Percentiles rank a stretch among this genome's conserved stretches.
phyloP scores from a whole-genome alignment of 1,140 invertebrate species.

The Papilio helenus region DNA sequence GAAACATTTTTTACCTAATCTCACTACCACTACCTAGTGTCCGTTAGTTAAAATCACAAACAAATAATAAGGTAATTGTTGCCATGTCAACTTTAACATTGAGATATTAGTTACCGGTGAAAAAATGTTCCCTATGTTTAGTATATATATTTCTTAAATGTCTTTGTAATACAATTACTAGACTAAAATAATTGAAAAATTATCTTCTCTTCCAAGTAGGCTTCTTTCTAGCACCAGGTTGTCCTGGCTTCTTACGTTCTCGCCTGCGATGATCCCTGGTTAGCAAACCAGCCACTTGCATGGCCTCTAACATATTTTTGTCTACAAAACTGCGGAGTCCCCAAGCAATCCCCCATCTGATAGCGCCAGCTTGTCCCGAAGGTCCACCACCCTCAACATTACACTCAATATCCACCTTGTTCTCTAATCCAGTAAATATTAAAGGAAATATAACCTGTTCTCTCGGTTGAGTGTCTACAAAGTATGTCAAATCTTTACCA shows the following conservation, averaged over 20 bases:
- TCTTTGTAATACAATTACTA: too few relatives aligned
- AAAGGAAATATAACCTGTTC: constrained; percentile 95
- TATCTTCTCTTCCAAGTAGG: constrained; percentile 97
- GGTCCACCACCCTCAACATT: constrained; percentile 87
- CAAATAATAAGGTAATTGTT: too few relatives aligned
- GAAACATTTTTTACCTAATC: too few relatives aligned
- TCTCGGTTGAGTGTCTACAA: constrained; percentile 86
- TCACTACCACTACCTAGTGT: too few relatives aligned
- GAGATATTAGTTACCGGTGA: too few relatives aligned
- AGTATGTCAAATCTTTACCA: constrained; percentile 90
- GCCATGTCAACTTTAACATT: too few relatives aligned
- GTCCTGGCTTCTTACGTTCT: constrained; percentile 97
- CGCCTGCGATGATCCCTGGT: constrained; percentile 90
- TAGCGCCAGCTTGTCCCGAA: constrained; percentile 91
- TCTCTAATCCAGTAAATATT: constrained; percentile 89
- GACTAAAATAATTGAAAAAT: constrained; percentile 56
- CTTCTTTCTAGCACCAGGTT: constrained; percentile 94
- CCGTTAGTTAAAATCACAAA: too few relatives aligned
- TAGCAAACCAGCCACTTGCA: constrained; percentile 96
- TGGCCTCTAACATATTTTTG: constrained; percentile 89
- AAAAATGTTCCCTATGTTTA: too few relatives aligned
- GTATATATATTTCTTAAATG: too few relatives aligned
- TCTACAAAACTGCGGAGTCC: constrained; percentile 92
- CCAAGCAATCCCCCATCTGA: constrained; percentile 93
- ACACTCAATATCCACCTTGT: constrained; percentile 93